A percentile compares a stretch with the other conserved stretches of the same genome.
phyloP scores from a whole-genome alignment of 2,888 invertebrate genomes.

The Leptopilina myrica region DNA sequence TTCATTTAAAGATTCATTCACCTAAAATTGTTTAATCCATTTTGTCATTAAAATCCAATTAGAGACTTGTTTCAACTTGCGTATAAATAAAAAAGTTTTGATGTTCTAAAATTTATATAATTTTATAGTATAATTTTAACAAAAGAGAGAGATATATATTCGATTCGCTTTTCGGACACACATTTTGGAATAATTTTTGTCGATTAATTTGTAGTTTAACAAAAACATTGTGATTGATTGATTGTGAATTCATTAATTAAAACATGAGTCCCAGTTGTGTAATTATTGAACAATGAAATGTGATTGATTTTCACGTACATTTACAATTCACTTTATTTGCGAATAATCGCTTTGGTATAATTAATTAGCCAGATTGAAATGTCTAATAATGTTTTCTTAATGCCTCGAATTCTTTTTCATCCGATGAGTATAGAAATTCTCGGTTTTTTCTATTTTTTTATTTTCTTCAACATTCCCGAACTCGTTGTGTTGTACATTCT shows the following conservation, averaged over 20 bases:
- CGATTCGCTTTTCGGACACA: neutral
- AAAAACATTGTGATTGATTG: slow-evolving; percentile 1
- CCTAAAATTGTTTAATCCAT: no score
- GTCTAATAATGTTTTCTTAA: slow-evolving; percentile 8
- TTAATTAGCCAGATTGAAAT: neutral
- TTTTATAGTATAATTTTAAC: no score
- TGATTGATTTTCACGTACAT: slow-evolving; percentile 10
- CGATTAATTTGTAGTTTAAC: neutral
- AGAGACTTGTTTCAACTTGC: no score
- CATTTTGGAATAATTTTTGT: neutral
- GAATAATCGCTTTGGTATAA: slow-evolving; percentile 1
- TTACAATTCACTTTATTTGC: slow-evolving; percentile 14
- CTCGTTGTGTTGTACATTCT: neutral
- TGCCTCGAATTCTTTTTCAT: neutral
- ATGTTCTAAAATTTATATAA: no score
- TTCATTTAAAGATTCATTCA: no score
- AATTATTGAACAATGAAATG: slow-evolving; percentile 1
- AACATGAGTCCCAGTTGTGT: slow-evolving; percentile 12
- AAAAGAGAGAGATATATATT: neutral
- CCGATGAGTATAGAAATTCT: neutral
- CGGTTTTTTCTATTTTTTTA: neutral
- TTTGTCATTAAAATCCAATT: no score
- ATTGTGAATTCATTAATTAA: slow-evolving; percentile 10
- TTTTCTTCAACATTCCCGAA: neutral
- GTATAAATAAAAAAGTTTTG: no score